Percentiles rank a stretch among this genome's conserved stretches.
Conservation (phyloP, 2,888 invertebrate genomes). For the Lithophane ornitopus region DNA sequence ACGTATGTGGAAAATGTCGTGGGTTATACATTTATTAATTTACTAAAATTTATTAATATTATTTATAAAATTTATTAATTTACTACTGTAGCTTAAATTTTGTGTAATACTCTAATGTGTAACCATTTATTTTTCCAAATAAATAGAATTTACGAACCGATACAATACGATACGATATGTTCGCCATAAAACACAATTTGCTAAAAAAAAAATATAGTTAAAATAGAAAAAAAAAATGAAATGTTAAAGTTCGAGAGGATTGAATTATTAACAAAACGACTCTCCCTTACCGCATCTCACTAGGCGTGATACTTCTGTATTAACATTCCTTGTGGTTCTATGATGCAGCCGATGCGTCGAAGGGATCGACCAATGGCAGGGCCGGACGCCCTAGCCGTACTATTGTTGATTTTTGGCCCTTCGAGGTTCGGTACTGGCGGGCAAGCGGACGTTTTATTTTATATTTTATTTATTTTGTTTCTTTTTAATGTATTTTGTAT, state of each 20-base stretch:
- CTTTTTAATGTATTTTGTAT: too few species aligned
- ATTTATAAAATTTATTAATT: too few species aligned
- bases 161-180: too few species aligned
- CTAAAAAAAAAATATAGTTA: too few species aligned
- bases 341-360: constrained; percentile 60
- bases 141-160: too few species aligned
- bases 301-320: constrained; percentile 39
- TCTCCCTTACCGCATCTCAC: neutral
- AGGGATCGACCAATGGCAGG: constrained; percentile 60
- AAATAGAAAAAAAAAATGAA: neutral
- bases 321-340: constrained; percentile 27
- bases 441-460: constrained; percentile 49
- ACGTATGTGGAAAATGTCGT: too few species aligned
- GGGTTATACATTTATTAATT: too few species aligned
- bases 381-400: constrained; percentile 53
- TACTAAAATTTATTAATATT: too few species aligned
- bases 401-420: constrained; percentile 67
- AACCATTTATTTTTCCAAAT: too few species aligned
- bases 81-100: too few species aligned
- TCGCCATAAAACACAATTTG: neutral
- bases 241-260: neutral
- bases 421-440: constrained; percentile 50
- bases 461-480: too few species aligned
- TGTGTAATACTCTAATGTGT: too few species aligned
- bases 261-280: neutral